These are phyloP conservation scores for Palythoa caribaeorum DNA, from an alignment of 92 coral and sea anemone genomes.

Conservation along the genomic window DNA sequence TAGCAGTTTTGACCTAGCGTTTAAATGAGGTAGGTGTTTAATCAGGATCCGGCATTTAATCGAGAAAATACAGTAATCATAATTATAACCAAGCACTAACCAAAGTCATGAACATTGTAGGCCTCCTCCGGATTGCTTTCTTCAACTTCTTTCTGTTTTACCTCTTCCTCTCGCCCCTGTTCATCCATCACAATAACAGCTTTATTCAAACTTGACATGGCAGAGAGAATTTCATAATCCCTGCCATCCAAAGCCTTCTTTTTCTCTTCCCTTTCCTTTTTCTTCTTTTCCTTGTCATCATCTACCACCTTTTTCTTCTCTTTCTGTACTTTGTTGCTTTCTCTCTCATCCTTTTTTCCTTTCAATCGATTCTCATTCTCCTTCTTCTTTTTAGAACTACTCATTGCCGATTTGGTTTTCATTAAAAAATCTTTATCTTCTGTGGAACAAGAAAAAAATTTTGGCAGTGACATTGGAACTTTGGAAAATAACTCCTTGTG, in stretches of 20 bases:
- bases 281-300: constrained; percentile 1
- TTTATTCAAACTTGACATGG: neutral
- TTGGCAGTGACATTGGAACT: neutral
- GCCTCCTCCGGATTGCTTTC: neutral
- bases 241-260: too few species aligned
- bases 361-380: neutral
- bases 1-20: too few species aligned
- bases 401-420: neutral
- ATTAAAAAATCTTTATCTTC: neutral
- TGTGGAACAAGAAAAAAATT: neutral
- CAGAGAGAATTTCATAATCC: neutral
- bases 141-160: too few species aligned
- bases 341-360: neutral
- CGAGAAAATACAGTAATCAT: too few species aligned
- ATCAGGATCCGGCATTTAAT: too few species aligned
- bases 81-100: too few species aligned
- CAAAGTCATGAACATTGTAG: too few species aligned
- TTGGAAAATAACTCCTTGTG: neutral
- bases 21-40: too few species aligned
- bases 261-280: constrained; percentile 4
- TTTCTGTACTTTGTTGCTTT: neutral
- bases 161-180: neutral
- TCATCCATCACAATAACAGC: neutral
- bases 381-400: neutral
- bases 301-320: neutral